Evolutionary conservation across 2,797 vertebrate genomes (phyloP), one percentile per base, ranked within the genome.

Genomic region (Gymnocypris eckloni): DNA sequence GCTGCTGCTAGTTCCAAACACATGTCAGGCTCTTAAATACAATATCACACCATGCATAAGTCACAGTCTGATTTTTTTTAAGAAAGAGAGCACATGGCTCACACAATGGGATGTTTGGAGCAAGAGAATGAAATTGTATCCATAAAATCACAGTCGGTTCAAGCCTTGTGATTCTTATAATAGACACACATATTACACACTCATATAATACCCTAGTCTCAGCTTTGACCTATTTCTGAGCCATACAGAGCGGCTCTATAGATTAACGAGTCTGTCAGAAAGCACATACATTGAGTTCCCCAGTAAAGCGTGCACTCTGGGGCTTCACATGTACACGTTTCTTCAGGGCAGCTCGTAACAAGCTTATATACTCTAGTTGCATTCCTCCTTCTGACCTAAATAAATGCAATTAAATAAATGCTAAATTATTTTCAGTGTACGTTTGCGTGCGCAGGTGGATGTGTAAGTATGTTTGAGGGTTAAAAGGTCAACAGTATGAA

Each of bases 251-350:
- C 5, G 9, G 64, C 69, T 82, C 64, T 85, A 85, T 79, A 79
- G 66, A 79, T 85, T 72, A 85, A 85, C 81, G 81, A 83, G 69
- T 73, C 81, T 83, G 81, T 59, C 70, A 75, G 81, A 22, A 73
- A 73, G 81, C 37, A 75, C 81, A 73, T 83, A 73, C 69, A 83
- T 83, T 61, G 70, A 48, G 52, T 82, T 72, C 39, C 15, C 67
- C 54, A 48, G 69, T 13, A 61, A 69, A 61, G 70, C 81, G 2
- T 72, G 6, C 18, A 22, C 81, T 71, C 41, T 64, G 69, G 70
- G 81, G 81, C 41, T 83, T 73, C 81, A 61, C 25, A 61, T 83
- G 81, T 75, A 75, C 16, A 75, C 25, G 41, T 41, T 83, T 82
- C 69, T 56, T 83, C 25, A 50, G 54, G 12, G 81, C 25, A 64